Evolutionary conservation across 2,113 vertebrate species (phyloP).

Genomic region (Martes martes): DNA sequence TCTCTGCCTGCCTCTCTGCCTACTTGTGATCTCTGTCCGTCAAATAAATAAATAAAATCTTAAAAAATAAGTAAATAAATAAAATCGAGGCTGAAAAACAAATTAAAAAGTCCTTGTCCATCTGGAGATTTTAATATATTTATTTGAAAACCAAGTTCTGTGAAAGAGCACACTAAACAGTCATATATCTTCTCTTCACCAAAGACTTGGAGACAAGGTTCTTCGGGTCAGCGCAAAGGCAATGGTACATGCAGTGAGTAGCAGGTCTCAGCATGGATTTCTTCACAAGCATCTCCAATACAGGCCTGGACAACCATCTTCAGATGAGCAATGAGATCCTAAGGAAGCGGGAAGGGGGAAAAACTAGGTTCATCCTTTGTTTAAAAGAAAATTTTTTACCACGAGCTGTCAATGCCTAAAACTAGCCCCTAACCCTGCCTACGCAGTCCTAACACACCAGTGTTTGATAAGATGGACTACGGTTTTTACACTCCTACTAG

Average conservation of each 20-base stretch:
- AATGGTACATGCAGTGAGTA: conserved; percentile 76
- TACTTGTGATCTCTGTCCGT: too few species aligned
- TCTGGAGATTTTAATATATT: conserved; percentile 84
- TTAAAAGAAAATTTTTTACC: not conserved
- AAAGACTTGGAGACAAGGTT: conserved; percentile 72
- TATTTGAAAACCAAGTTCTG: conserved; percentile 85
- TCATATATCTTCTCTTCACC: conserved; percentile 75
- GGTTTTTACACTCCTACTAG: not conserved
- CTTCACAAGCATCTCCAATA: conserved; percentile 60
- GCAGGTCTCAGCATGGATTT: conserved; percentile 65
- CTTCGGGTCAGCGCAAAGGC: conserved; percentile 73
- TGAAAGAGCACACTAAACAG: conserved; percentile 84
- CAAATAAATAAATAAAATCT: too few species aligned
- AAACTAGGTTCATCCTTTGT: not conserved
- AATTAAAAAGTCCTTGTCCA: conserved; percentile 24
- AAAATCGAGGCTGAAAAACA: conserved; percentile 33
- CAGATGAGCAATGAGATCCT: conserved; percentile 65
- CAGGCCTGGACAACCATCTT: conserved; percentile 70
- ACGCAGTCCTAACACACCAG: not conserved
- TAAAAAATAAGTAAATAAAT: too few species aligned
- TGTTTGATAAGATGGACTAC: not conserved
- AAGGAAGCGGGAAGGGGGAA: not conserved
- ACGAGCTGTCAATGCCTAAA: not conserved
- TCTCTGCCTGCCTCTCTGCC: too few species aligned
- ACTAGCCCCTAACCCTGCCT: not conserved